Conservation (phyloP, 2,888 invertebrate genomes). For the Heliothis peltigera region DNA sequence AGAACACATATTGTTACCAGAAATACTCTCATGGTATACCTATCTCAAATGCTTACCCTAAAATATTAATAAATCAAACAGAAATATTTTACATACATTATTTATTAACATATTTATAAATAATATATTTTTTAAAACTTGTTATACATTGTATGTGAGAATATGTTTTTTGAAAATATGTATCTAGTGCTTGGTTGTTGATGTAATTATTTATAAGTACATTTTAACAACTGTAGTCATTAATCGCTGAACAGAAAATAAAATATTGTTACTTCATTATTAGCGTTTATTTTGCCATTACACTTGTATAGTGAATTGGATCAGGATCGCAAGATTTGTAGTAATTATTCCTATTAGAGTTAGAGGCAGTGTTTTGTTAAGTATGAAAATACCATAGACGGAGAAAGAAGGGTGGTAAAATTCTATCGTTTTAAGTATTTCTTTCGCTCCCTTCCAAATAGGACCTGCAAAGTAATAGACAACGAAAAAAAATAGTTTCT, state of each 20-base stretch:
- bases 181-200: constrained; percentile 29
- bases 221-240: constrained; percentile 33
- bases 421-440: constrained; percentile 62
- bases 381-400: constrained; percentile 66
- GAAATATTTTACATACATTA: not conserved
- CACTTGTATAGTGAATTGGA: constrained; percentile 54
- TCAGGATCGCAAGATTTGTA: constrained; percentile 65
- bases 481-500: not conserved
- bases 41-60: too few species aligned
- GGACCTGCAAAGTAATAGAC: constrained; percentile 57
- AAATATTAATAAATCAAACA: too few species aligned
- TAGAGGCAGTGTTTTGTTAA: constrained; percentile 61
- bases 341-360: constrained; percentile 66
- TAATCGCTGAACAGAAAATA: constrained; percentile 23
- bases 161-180: constrained; percentile 27
- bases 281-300: constrained; percentile 16
- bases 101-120: not conserved
- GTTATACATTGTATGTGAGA: constrained; percentile 22
- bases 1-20: too few species aligned
- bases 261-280: constrained; percentile 38
- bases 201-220: constrained; percentile 29
- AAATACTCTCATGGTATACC: too few species aligned
- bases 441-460: constrained; percentile 58
- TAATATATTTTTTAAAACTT: constrained; percentile 11
- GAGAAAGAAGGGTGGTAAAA: constrained; percentile 62